Base-by-base conservation (phyloP, 92 coral and sea anemone genomes). In the Metridium senile region DNA sequence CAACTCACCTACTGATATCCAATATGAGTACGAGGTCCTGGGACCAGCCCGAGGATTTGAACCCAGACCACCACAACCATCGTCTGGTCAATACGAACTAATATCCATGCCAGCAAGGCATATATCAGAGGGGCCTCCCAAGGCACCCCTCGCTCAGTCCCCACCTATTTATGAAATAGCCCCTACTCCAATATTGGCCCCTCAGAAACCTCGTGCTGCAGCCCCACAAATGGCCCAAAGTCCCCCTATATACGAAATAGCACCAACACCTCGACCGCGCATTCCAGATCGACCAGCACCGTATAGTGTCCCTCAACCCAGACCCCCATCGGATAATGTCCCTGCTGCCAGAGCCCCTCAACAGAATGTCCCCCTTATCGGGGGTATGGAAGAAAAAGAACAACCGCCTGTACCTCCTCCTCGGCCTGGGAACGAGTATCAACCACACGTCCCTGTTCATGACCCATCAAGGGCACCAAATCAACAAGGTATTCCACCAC, bases 131-230 rank as follows among this genome's bases (percentile, higher is more conserved):
- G 89, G 82, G 73, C 58, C 78, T 29, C 46, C 85, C 16, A 84
- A 80, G 70, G 31, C 76, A 66, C 76, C 62, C 20, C 19, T 26
- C 31, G 73, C 11, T 31, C 64, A 66, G 65, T 59, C 77, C 45
- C 64, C 87, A 46, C 79, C 97, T 20, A 70, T 92, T 54, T 96
- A 96, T 73, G 97, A 89, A 69, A 89, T 92, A 21, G 88, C 89
- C 2, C 97, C 97, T 2, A 78, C 87, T 0, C 76, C 90, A 11
- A 71, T 34, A 33, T 51, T 71, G 27, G 58, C 85, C 11, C 70
- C 74, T 53, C 74, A 56, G 30, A 76, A 82, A 47, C 59, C 76
- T 45, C 62, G 74, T 43, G 25, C 85, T 70, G 56, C 82, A n/a
- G 66, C 83, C 3, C 66, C 86, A 64, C 53, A 11, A 11, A 20